phyloP scores from a whole-genome alignment of 64 coral and sea anemone species.

The Exaiptasia diaphana region DNA sequence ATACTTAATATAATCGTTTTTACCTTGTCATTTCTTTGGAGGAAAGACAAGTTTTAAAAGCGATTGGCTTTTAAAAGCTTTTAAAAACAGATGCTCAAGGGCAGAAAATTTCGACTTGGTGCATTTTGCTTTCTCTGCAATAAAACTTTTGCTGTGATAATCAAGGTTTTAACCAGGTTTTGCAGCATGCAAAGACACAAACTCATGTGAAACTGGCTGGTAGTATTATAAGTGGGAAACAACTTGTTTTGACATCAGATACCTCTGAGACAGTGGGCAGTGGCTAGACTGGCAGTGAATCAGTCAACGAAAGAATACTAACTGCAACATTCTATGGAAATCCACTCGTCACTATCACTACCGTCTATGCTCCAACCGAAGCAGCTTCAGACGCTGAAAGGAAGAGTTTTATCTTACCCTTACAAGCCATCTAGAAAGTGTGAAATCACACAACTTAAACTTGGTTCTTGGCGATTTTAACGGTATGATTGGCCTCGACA shows the following conservation, averaged over 20 bases:
- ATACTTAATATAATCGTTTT: neutral
- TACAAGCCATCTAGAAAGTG: neutral
- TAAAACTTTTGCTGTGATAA: constrained; percentile 41
- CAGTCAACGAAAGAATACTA: neutral
- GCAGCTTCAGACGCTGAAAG: neutral
- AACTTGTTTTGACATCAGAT: constrained; percentile 35
- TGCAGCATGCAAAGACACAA: constrained; percentile 29
- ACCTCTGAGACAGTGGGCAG: neutral
- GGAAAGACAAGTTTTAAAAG: constrained; percentile 37
- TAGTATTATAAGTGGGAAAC: constrained; percentile 7
- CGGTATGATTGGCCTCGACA: neutral
- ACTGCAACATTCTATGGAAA: neutral
- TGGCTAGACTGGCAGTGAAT: neutral
- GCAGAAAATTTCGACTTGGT: constrained; percentile 24
- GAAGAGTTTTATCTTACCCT: neutral
- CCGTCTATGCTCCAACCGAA: neutral
- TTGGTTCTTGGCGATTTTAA: neutral
- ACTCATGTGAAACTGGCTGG: constrained; percentile 8
- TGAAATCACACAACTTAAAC: too few species aligned
- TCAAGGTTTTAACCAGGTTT: constrained; percentile 9
- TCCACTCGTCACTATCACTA: neutral
- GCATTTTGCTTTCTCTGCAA: constrained; percentile 34
- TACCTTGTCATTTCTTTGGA: constrained; percentile 14
- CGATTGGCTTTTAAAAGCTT: constrained; percentile 32
- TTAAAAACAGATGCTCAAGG: constrained; percentile 14